phyloP scores from a whole-genome alignment of 23 tunicate genomes.

The Pegea sp. region DNA sequence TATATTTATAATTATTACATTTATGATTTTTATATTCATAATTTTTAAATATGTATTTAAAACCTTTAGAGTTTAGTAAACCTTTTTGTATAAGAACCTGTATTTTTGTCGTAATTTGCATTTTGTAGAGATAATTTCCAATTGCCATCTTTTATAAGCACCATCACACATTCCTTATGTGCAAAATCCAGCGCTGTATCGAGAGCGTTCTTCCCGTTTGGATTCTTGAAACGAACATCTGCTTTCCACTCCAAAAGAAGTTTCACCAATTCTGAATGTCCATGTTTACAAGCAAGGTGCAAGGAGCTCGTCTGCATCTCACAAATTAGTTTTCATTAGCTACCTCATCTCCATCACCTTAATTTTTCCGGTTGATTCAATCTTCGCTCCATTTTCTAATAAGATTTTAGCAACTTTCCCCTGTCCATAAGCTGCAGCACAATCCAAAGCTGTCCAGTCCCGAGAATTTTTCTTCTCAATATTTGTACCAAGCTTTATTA shows the following conservation, averaged over 20 bases:
- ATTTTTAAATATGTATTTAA: background rate
- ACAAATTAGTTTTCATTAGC: background rate
- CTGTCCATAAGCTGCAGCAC: background rate
- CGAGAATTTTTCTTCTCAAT: background rate
- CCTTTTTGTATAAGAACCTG: too few relatives aligned
- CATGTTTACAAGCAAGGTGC: constrained; percentile 2
- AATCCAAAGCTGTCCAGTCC: background rate
- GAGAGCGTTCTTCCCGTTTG: constrained; percentile 3
- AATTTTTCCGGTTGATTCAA: constrained; percentile 1
- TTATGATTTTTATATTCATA: background rate
- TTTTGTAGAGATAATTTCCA: constrained; percentile 3
- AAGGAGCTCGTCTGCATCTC: background rate
- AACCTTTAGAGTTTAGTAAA: too few relatives aligned
- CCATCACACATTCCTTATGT: constrained; percentile 2
- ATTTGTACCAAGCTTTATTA: background rate
- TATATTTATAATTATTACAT: background rate
- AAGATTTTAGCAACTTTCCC: background rate
- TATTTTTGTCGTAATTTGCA: background rate
- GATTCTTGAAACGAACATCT: background rate
- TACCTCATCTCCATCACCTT: background rate
- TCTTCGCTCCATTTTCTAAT: background rate
- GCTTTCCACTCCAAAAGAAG: constrained; percentile 2
- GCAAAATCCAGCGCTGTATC: constrained; percentile 3
- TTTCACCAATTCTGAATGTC: constrained; percentile 3
- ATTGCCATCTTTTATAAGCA: background rate